A percentile compares a stretch with the other conserved stretches of the same genome.
phyloP scores from a whole-genome alignment of 2,113 vertebrate genomes.

The Lipophrys pholis region DNA sequence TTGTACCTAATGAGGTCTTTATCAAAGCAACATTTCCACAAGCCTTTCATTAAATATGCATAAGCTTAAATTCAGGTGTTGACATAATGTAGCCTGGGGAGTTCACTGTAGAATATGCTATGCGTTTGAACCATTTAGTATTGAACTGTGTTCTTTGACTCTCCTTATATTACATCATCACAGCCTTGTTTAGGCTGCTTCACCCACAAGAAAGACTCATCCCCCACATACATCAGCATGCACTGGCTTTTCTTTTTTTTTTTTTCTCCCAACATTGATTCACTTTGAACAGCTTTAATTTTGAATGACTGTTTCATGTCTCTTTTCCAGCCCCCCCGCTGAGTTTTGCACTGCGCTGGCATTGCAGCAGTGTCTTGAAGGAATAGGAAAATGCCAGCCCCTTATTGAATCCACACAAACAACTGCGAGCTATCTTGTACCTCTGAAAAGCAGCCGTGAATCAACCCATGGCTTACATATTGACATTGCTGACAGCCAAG shows the following conservation, averaged over 20 bases:
- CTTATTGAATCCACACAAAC: slow-evolving; percentile 37
- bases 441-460: slow-evolving; percentile 43
- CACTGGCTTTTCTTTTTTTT: neutral
- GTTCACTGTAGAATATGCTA: slow-evolving; percentile 18
- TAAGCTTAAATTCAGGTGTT: slow-evolving; percentile 53
- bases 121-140: slow-evolving; percentile 23
- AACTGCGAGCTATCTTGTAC: slow-evolving; percentile 36
- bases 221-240: neutral
- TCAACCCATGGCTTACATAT: slow-evolving; percentile 25
- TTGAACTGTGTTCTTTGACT: slow-evolving; percentile 18
- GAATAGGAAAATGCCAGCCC: slow-evolving; percentile 41
- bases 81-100: slow-evolving; percentile 46
- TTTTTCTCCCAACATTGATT: slow-evolving; percentile 15
- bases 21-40: slow-evolving; percentile 49
- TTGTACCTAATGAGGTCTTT: slow-evolving; percentile 59
- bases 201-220: slow-evolving; percentile 15
- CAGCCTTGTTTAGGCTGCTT: slow-evolving; percentile 24
- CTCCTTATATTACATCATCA: slow-evolving; percentile 9
- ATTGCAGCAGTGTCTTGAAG: slow-evolving; percentile 44
- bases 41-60: slow-evolving; percentile 57
- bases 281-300: slow-evolving; percentile 61
- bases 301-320: slow-evolving; percentile 52
- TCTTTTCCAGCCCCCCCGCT: slow-evolving; percentile 37
- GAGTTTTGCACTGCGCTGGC: slow-evolving; percentile 37
- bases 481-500: slow-evolving; percentile 37